A percentile compares a stretch with the other conserved stretches of the same genome.
Conservation (phyloP, 2,888 invertebrate species). For the Melanchra persicariae region DNA sequence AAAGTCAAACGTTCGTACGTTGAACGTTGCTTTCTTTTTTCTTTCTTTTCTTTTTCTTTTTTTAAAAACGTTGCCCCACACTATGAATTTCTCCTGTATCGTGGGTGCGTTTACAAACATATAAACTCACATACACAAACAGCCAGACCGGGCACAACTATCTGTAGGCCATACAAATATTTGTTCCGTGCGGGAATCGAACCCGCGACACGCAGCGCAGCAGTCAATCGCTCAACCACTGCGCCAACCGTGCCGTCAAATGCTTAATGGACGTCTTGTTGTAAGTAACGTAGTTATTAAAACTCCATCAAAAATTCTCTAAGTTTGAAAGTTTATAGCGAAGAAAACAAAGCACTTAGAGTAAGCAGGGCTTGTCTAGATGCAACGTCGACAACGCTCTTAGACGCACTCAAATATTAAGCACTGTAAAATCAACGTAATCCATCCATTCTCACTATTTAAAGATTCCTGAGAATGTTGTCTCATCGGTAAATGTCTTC, state of each 20-base stretch:
- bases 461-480: constrained; percentile 18
- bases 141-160: too few species aligned
- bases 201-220: too few species aligned
- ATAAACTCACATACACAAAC: too few species aligned
- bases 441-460: constrained; percentile 15
- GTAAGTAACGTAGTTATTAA: constrained; percentile 19
- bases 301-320: constrained; percentile 41
- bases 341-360: constrained; percentile 52
- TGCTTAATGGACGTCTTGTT: background rate
- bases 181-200: too few species aligned
- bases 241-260: too few species aligned
- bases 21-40: too few species aligned
- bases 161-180: too few species aligned
- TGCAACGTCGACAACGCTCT: constrained; percentile 15
- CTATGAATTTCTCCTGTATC: too few species aligned
- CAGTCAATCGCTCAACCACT: too few species aligned
- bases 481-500: constrained; percentile 35
- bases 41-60: too few species aligned
- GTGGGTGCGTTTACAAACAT: too few species aligned
- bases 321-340: constrained; percentile 40
- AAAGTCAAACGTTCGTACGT: background rate
- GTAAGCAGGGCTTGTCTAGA: constrained; percentile 36
- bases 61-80: too few species aligned
- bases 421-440: constrained; percentile 33
- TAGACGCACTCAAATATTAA: constrained; percentile 50